phyloP scores from a whole-genome alignment of 2,113 vertebrate genomes.

The Crotalus horridus region DNA sequence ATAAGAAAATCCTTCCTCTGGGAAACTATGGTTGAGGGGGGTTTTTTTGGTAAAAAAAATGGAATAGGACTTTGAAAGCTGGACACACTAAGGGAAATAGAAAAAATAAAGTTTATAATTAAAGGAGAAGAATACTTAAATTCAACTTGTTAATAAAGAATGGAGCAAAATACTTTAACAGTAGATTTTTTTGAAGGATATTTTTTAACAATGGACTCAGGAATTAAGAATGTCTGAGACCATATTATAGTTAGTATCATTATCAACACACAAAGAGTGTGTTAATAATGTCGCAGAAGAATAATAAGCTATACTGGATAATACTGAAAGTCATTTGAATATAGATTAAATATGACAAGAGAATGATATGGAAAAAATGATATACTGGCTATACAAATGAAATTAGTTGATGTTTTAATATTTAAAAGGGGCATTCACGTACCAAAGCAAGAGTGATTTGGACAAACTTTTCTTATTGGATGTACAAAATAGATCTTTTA shows the following conservation, averaged over 20 bases:
- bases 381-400: neutral
- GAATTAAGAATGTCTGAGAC: neutral
- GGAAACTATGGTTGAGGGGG: neutral
- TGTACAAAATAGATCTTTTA: neutral
- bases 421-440: neutral
- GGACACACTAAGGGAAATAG: neutral
- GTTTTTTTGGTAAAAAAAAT: neutral
- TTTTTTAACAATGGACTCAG: neutral
- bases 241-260: neutral
- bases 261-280: neutral
- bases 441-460: neutral
- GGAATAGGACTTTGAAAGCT: neutral
- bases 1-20: neutral
- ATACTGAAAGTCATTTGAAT: neutral
- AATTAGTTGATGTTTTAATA: neutral
- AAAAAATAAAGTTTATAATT: neutral
- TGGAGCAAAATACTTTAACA: neutral
- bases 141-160: neutral
- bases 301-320: neutral
- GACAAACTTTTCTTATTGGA: neutral
- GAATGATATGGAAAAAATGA: neutral
- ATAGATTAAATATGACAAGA: neutral
- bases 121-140: neutral
- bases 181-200: neutral
- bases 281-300: neutral